Percentiles rank a stretch among this genome's conserved stretches.
Evolutionary conservation across 2,113 vertebrate species (phyloP).

Genomic region (Prolemur simus): DNA sequence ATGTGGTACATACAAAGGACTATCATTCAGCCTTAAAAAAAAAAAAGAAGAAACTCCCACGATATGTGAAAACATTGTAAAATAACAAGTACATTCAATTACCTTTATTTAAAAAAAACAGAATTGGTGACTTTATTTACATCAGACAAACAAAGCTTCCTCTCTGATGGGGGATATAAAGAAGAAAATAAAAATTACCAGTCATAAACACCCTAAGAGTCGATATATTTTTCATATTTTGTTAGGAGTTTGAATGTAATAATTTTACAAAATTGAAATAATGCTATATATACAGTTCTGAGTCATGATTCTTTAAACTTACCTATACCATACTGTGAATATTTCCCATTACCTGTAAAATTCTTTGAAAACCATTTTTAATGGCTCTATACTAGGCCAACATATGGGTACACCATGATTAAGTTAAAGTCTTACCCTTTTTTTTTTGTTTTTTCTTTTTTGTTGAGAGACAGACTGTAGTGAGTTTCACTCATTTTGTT

Average conservation of each 20-base stretch:
- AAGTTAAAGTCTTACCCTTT: background rate
- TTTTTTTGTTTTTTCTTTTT: too few species aligned
- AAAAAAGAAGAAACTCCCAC: background rate
- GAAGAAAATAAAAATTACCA: conserved; percentile 12
- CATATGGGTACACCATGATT: background rate
- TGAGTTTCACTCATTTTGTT: too few species aligned
- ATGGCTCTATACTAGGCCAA: background rate
- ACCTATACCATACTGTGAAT: background rate
- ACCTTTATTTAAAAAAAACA: background rate
- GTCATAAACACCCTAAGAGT: background rate
- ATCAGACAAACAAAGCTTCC: background rate
- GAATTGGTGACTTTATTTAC: background rate
- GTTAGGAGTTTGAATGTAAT: background rate
- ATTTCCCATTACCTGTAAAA: background rate
- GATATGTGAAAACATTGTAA: background rate
- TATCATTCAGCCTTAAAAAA: background rate
- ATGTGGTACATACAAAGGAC: background rate
- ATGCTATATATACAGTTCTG: background rate
- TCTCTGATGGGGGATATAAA: background rate
- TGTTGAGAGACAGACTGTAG: too few species aligned
- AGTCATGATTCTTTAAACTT: background rate
- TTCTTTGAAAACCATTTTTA: conserved; percentile 14
- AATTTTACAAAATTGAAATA: conserved; percentile 7
- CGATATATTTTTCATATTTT: background rate
- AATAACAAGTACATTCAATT: background rate